These are phyloP conservation scores for Xylota segnis DNA, from an alignment of 2,888 invertebrate genomes.

Conservation along the genomic window DNA sequence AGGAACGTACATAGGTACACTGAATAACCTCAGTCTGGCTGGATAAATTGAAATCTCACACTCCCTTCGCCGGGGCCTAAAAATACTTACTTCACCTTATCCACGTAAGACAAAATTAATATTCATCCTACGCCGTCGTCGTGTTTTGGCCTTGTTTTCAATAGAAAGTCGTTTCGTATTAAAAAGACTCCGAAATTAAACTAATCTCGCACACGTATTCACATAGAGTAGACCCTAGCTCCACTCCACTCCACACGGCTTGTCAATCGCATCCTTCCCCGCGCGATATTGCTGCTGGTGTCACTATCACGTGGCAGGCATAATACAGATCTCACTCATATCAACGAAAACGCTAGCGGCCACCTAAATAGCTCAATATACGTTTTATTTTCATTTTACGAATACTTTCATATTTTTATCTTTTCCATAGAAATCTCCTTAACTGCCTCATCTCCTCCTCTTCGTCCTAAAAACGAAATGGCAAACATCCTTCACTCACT, in stretches of 20 bases:
- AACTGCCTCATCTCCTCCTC: constrained; percentile 1
- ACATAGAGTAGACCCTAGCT: background rate
- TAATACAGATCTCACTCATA: constrained; percentile 16
- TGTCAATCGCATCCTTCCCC: constrained; percentile 17
- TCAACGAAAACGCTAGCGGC: constrained; percentile 53
- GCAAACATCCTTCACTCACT: constrained; percentile 46
- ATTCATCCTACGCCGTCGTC: constrained; percentile 5
- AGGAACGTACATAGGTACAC: background rate
- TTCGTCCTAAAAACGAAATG: constrained; percentile 22
- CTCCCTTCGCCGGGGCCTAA: background rate
- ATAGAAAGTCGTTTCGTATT: background rate
- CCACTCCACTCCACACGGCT: background rate
- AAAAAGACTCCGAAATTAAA: constrained; percentile 15
- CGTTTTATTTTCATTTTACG: constrained; percentile 57
- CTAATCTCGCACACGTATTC: constrained; percentile 26
- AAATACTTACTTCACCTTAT: background rate
- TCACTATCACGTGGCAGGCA: constrained; percentile 30
- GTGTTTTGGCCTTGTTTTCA: background rate
- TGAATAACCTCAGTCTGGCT: background rate
- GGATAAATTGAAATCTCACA: background rate
- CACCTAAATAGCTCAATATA: constrained; percentile 64
- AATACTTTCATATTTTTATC: constrained; percentile 52
- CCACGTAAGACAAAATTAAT: background rate
- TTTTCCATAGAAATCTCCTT: constrained; percentile 11
- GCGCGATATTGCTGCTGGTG: background rate